Evolutionary conservation across 2,797 vertebrate genomes (phyloP), one percentile per base, ranked within the genome.

Genomic region (Rhinogobio ventralis): DNA sequence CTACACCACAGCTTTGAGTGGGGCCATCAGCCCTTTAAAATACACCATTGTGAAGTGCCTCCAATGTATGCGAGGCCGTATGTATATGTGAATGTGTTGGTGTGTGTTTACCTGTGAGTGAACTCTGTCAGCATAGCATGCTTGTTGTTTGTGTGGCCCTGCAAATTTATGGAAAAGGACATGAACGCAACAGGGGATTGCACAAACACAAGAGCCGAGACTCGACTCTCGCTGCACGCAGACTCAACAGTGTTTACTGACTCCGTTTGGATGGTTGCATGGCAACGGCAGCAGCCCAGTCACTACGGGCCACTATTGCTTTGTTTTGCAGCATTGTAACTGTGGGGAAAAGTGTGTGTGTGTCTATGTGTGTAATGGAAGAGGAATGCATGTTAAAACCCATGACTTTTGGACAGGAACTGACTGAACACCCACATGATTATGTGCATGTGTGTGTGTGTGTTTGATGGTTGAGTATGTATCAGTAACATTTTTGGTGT

Each of bases 331-430:
- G 81, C 81, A 72, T 82, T 86, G 84, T 45, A 68, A 79, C 81
- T 81, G 81, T 66, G 81, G 76, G 89, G 88, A 73, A 84, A 86
- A 86, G 86, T 75, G 51, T 79, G 60, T 77, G 79, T 39, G 69
- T 75, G 7, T 39, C 36, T 39, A 62, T 69, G 62, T 69, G 45
- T 53, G 57, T 81, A 83, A 86, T 85, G 39, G 71, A 78, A 83
- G 46, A 78, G 85, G 85, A 85, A 86, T 85, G 86, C 86, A 85
- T 79, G 53, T 85, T 86, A 83, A 88, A 88, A 89, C 66, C 67
- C 62, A 51, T 89, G 76, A 89, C 88, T 87, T 89, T 86, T 86
- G 71, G 57, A 88, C 83, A 89, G 88, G 85, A 89, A 89, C 80
- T 86, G 85, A 86, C 86, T 85, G 75, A 84, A 89, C 85, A 85